These are phyloP conservation scores for Elmis aenea DNA, from an alignment of 2,888 invertebrate species.

Conservation along the genomic window DNA sequence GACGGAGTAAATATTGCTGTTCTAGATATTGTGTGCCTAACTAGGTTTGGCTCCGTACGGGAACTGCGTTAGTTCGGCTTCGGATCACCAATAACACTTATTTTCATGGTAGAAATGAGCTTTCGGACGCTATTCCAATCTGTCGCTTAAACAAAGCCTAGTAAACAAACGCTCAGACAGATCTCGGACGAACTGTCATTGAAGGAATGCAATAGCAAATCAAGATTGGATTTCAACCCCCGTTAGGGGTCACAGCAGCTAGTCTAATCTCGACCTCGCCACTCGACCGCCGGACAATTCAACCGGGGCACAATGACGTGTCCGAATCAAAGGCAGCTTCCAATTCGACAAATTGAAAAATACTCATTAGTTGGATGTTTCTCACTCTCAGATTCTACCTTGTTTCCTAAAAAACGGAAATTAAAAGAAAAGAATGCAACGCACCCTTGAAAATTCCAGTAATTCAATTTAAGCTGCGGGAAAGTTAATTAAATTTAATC, in stretches of 20 bases:
- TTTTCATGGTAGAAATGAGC: no score
- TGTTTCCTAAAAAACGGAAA: slow-evolving; percentile 18
- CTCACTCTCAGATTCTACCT: slow-evolving; percentile 22
- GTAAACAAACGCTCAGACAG: slow-evolving; percentile 38
- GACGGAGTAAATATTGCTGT: no score
- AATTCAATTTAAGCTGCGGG: not conserved
- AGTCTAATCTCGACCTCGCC: slow-evolving; percentile 48
- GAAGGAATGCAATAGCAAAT: slow-evolving; percentile 50
- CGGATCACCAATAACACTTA: no score
- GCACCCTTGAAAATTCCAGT: not conserved
- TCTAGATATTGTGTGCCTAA: no score
- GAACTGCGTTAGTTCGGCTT: no score
- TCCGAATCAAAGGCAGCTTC: slow-evolving; percentile 44
- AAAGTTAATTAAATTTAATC: no score
- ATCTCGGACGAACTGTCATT: slow-evolving; percentile 43
- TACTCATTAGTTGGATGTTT: slow-evolving; percentile 49
- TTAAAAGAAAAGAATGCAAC: slow-evolving; percentile 18
- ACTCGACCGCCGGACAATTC: slow-evolving; percentile 37
- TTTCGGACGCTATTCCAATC: slow-evolving; percentile 31
- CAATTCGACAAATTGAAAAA: slow-evolving; percentile 49
- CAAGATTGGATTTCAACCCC: slow-evolving; percentile 49
- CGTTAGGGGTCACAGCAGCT: slow-evolving; percentile 41
- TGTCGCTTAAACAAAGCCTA: slow-evolving; percentile 45
- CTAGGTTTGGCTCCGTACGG: no score
- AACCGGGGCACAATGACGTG: slow-evolving; percentile 41